These are phyloP conservation scores for Lochmaea crataegi DNA, from an alignment of 2,888 invertebrate species.

Conservation along the genomic window DNA sequence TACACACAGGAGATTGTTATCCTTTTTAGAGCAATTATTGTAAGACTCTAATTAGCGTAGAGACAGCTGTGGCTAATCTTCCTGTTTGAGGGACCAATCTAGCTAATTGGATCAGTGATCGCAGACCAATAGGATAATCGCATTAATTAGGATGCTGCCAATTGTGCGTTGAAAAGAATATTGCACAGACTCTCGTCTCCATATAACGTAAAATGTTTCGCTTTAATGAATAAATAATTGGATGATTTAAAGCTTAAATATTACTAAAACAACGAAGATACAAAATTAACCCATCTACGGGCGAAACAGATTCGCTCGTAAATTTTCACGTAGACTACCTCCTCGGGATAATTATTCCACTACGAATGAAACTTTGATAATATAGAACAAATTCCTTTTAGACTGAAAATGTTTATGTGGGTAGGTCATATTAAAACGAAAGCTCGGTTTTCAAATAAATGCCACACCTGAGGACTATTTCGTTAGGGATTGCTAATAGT, in stretches of 20 bases:
- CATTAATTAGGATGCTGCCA: no score
- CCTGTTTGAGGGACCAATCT: no score
- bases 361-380: constrained; percentile 32
- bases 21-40: no score
- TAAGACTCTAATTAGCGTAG: no score
- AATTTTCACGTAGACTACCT: constrained; percentile 22
- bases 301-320: constrained; percentile 28
- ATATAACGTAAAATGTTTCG: neutral
- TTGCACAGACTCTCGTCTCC: neutral
- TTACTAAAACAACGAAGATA: constrained; percentile 20
- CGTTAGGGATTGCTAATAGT: no score
- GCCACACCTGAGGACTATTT: no score
- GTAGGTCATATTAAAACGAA: constrained; percentile 21
- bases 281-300: constrained; percentile 26
- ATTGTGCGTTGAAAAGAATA: no score
- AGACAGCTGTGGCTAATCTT: no score
- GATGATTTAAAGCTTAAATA: constrained; percentile 13
- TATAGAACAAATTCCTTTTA: constrained; percentile 19
- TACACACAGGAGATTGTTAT: no score
- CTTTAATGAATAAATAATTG: neutral
- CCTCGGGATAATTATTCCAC: constrained; percentile 27
- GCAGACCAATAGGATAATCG: no score
- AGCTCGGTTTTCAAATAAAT: no score
- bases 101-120: no score
- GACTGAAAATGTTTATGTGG: constrained; percentile 26